Evolutionary conservation across 2,797 vertebrate genomes (phyloP).

Genomic region (Pangasius mekongensis): DNA sequence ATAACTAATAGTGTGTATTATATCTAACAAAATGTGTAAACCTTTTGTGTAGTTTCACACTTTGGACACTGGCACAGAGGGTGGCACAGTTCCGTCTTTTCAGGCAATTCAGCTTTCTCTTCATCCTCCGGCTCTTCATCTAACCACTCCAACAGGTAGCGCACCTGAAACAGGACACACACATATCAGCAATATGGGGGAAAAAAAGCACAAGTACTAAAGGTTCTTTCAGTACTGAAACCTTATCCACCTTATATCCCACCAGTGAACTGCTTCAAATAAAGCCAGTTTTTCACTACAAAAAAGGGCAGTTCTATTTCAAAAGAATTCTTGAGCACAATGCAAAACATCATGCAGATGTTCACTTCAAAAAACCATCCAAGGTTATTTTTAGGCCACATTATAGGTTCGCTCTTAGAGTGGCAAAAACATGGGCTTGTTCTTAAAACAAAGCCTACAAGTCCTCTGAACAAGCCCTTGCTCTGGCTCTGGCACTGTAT

Average conservation of each 20-base stretch:
- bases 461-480: neutral
- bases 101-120: slow-evolving; percentile 60
- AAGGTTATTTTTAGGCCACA: neutral
- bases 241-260: neutral
- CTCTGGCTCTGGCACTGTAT: neutral
- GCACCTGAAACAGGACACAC: slow-evolving; percentile 76
- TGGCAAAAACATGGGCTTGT: neutral
- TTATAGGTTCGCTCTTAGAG: neutral
- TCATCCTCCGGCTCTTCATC: slow-evolving; percentile 87
- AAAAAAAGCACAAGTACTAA: neutral
- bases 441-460: neutral
- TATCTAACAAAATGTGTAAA: slow-evolving; percentile 45
- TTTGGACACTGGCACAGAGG: slow-evolving; percentile 90
- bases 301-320: neutral
- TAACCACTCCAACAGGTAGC: slow-evolving; percentile 92
- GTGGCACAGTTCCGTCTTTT: slow-evolving; percentile 83
- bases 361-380: neutral
- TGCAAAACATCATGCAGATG: no score
- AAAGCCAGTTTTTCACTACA: neutral
- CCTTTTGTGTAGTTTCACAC: slow-evolving; percentile 90
- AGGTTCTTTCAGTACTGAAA: neutral
- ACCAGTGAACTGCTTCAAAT: neutral
- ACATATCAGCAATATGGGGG: neutral
- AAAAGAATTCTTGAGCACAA: neutral
- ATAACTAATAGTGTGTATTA: neutral